phyloP scores from a whole-genome alignment of 2,797 vertebrate genomes.

The Centroberyx gerrardi region DNA sequence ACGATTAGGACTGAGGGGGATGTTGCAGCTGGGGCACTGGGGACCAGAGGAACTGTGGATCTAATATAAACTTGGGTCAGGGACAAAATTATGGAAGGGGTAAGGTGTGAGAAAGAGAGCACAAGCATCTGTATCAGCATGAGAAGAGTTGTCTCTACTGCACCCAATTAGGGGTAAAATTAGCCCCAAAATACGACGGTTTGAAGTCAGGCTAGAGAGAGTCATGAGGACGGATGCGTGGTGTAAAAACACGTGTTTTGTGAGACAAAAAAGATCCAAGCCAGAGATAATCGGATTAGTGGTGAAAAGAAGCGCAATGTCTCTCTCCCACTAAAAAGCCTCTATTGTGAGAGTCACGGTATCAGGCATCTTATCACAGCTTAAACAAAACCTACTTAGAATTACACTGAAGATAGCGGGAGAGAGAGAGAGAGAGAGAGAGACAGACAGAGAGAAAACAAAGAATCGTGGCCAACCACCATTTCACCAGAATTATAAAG shows the following conservation, averaged over 20 bases:
- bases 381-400: constrained; percentile 35
- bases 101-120: neutral
- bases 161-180: neutral
- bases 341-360: constrained; percentile 23
- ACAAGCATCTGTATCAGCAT: neutral
- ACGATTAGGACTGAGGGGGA: constrained; percentile 19
- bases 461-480: neutral
- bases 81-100: constrained; percentile 1
- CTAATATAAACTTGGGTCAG: neutral
- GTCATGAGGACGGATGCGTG: neutral
- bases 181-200: neutral
- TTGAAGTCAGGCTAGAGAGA: neutral
- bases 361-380: constrained; percentile 32
- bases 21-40: constrained; percentile 14
- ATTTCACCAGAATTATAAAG: constrained; percentile 32
- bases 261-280: constrained; percentile 3
- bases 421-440: neutral
- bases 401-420: constrained; percentile 9
- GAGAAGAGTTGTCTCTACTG: neutral
- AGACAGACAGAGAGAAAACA: constrained; percentile 27
- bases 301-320: neutral
- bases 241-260: neutral
- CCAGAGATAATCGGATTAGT: constrained; percentile 32
- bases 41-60: constrained; percentile 12
- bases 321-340: constrained; percentile 18